Evolutionary conservation across 2,113 vertebrate genomes (phyloP), one percentile per base, ranked within the genome.

Genomic region (Nothoprocta perdicaria): DNA sequence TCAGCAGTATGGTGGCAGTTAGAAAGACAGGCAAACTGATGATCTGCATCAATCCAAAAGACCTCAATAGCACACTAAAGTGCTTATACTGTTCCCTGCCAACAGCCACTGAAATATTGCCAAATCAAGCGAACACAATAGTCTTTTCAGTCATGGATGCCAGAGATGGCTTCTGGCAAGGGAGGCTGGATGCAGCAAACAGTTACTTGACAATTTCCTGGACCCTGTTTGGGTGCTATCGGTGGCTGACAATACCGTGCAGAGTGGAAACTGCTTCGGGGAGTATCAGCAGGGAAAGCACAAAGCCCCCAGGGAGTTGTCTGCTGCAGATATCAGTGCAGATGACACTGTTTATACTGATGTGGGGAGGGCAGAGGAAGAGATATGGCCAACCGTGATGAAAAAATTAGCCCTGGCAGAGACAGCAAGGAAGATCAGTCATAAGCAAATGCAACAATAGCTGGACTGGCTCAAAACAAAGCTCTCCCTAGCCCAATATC

Each of bases 141-240:
- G 92, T 96, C 82, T 96, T 83, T 96, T 93, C 94, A 96, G 89
- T 92, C 92, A 89, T 94, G 65, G 82, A 92, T 96, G 92, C 95
- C 95, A 93, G 92, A 91, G 87, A 96, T 96, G 94, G 92, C 84
- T 96, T 95, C 87, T 95, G 96, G 96, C 94, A 94, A 96, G 91
- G 43, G 60, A 95, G 93, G 83, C 79, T 96, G 92, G 89, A 93
- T 94, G 92, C 94, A 93, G 94, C 73, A 92, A 95, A 93, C 95
- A 96, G 92, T 86, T 96, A 93, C 94, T 96, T 96, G 96, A 96
- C 96, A 96, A 96, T 80, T 96, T 96, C 92, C 94, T 96, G 95
- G 95, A 96, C 94, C 89, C 92, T 95, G 81, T 96, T 96, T 96
- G 95, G 95, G 96, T 96, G 96, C 94, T 96, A 95, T 96, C 94